These are phyloP conservation scores for Antennarius striatus DNA, from an alignment of 2,113 vertebrate genomes.

Conservation along the genomic window DNA sequence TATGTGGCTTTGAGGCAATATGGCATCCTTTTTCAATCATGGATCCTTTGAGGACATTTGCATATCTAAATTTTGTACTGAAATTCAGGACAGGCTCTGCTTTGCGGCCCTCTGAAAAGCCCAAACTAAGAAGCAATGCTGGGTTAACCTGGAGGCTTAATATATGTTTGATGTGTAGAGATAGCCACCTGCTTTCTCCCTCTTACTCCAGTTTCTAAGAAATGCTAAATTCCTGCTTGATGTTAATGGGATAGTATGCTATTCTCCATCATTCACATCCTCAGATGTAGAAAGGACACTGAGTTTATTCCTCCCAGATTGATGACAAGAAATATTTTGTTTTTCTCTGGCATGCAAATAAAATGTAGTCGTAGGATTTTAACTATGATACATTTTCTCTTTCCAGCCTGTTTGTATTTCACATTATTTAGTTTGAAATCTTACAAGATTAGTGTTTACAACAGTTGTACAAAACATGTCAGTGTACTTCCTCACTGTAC, in stretches of 20 bases:
- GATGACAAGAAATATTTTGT: conserved; percentile 27
- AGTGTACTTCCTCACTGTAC: too few species aligned
- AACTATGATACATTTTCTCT: conserved; percentile 12
- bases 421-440: background rate
- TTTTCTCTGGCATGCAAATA: conserved; percentile 9
- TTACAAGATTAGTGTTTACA: background rate
- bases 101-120: conserved; percentile 73
- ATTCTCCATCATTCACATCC: conserved; percentile 62
- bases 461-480: too few species aligned
- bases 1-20: conserved; percentile 83
- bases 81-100: conserved; percentile 75
- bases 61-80: conserved; percentile 78
- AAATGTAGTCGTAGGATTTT: conserved; percentile 7
- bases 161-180: conserved; percentile 82
- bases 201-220: conserved; percentile 62
- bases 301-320: conserved; percentile 61
- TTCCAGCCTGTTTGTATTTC: background rate
- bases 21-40: conserved; percentile 79
- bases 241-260: conserved; percentile 73
- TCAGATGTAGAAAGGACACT: conserved; percentile 63
- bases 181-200: conserved; percentile 72
- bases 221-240: conserved; percentile 71
- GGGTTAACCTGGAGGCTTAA: conserved; percentile 77
- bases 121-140: conserved; percentile 69
- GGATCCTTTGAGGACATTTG: conserved; percentile 80